Base-by-base conservation (phyloP, 2,797 vertebrate genomes). In the Cossypha caffra region DNA sequence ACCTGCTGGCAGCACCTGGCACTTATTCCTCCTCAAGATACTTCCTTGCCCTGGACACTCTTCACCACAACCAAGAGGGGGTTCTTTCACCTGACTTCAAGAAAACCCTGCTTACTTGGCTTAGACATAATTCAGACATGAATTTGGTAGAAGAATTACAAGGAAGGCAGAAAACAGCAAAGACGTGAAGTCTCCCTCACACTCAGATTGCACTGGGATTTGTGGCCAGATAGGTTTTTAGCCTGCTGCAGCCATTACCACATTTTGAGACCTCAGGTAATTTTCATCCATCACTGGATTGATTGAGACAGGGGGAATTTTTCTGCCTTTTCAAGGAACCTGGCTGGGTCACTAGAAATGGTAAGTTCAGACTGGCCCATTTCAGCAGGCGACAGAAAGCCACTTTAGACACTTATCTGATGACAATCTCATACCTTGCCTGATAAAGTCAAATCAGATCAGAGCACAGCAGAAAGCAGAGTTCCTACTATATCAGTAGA, bases 391-490 rank as follows among this genome's bases (percentile, higher is more conserved):
- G 0, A 83, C 64, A 84, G 82, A 88, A 90, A 93, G 42, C 50
- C 77, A 67, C 59, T 93, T 95, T 29, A 91, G 66, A 52, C 48
- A 31, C 40, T 72, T 78, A 42, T 1, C 77, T 73, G 63, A 82
- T 54, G 67, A 91, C 51, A 81, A 35, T 75, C 51, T 87, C 77
- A 51, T 52, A 57, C 33, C 23, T 81, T 62, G 62, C 69, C 58
- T 86, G 62, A 95, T 63, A 82, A 88, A 82, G 35, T n/a, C 81
- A 79, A 79, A 95, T 91, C 55, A 79, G 43, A 72, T 13, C 67
- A 84, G 25, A 71, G 26, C 1, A 7, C 43, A 64, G 29, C 0
- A 3, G 59, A 90, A 85, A 81, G 58, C 38, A 47, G 59, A 79
- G 38, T 17, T 85, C 28, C 24, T 55, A 13, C 57, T 67, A 13